Conservation (phyloP, 1,140 invertebrate species). For the Carcinoscorpius rotundicauda region DNA sequence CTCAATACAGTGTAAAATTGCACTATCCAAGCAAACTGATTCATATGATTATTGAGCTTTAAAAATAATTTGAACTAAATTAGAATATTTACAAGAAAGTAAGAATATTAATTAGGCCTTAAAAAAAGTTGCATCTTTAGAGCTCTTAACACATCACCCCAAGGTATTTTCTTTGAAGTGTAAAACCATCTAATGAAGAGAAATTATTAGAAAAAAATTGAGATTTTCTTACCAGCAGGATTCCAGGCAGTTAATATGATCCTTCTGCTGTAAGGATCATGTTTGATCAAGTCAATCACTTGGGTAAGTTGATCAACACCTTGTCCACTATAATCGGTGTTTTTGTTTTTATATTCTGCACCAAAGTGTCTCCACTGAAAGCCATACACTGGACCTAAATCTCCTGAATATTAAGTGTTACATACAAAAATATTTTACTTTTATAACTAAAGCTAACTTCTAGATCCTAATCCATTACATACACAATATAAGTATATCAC, state of each 20-base stretch:
- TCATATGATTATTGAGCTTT: neutral
- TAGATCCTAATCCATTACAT: no score
- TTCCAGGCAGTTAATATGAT: conserved; percentile 97
- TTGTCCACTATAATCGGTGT: conserved; percentile 58
- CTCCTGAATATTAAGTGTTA: conserved; percentile 42
- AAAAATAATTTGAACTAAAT: conserved; percentile 1
- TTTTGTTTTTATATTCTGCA: conserved; percentile 73
- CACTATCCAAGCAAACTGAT: no score
- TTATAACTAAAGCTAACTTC: no score
- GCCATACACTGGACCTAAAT: conserved; percentile 96
- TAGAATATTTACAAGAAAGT: no score
- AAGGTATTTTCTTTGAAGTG: no score
- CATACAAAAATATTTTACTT: no score
- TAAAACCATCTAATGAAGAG: neutral
- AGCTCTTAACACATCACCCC: neutral
- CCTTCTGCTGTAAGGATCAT: conserved; percentile 69
- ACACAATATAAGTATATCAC: no score
- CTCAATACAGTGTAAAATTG: no score
- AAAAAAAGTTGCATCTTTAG: conserved; percentile 3
- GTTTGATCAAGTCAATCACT: conserved; percentile 72
- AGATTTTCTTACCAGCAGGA: conserved; percentile 41
- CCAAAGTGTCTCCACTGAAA: conserved; percentile 99
- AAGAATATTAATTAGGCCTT: neutral
- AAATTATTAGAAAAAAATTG: conserved; percentile 3
- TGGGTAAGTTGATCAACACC: conserved; percentile 82